Evolutionary conservation across 2,797 vertebrate species (phyloP), one percentile per base, ranked within the genome.

Genomic region (Enteromius afrohamiltoni): DNA sequence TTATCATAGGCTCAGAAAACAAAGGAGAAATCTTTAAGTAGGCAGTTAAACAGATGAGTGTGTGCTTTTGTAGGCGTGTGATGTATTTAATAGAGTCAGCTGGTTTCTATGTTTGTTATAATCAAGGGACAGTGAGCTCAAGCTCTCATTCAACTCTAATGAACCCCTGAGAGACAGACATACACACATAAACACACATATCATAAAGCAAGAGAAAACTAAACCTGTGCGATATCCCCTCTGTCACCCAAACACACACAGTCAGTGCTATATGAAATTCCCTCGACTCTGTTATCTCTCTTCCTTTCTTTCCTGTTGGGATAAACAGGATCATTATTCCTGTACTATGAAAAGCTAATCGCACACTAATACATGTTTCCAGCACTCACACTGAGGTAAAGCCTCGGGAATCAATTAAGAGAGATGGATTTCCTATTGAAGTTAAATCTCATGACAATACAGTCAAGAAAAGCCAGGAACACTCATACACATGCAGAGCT

Each of bases 321-420:
- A 87, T 87, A 69, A 86, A 87, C 73, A 77, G 49, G 76, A 85
- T 85, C 70, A 86, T 83, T 74, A 73, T 80, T 79, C 37, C 71
- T 73, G 16, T 37, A 79, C 84, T 83, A 84, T 83, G 60, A 77
- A 51, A 55, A 79, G 79, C 70, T 75, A 51, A 55, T 29, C 80
- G 26, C 62, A 65, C 75, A 80, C 71, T 73, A 45, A 79, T 60
- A 78, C 74, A 67, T 58, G 65, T 49, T 51, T 73, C 29, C 29
- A 51, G 60, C 65, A 62, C 60, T 42, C 29, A 68, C 47, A 81
- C 71, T 26, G 26, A 75, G 60, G 73, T 85, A 29, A 85, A 86
- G 85, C 88, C 82, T 77, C 65, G 31, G 82, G 87, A 87, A 83
- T 34, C 79, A 90, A 91, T 90, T 88, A 88, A 85, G 87, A 86